Base-by-base conservation (phyloP, 2,888 invertebrate species). In the Cecidostiba fungosa region DNA sequence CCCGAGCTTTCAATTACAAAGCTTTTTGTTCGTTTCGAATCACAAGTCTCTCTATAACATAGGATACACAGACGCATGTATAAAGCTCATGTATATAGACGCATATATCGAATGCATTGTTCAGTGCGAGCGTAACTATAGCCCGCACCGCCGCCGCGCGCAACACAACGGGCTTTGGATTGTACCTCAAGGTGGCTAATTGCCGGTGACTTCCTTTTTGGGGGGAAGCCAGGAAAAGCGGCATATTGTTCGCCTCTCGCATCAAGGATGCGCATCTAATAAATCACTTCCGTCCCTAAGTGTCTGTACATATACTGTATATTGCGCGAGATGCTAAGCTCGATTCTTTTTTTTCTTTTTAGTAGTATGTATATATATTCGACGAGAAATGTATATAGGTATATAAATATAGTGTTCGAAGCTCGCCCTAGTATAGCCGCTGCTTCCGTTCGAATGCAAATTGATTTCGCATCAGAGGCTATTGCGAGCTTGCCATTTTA, bases 221-320 rank as follows among this genome's bases (percentile, higher is more conserved):
- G 90, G 89, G 88, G 87, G 87, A 88, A 88, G 91, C 91, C 91
- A 92, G 89, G 88, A 89, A 89, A 89, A 89, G 87, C 88, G 32
- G 73, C 36, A 54, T 77, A 82, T 81, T 84, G 77, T 77, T 73
- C 80, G 29, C 23, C 32, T 54, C 26, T 32, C 29, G 62, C 69
- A 79, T 77, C 82, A 82, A 87, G 87, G 87, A 87, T 85, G 85
- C 79, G 19, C 77, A 62, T 77, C 69, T 87, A 85, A 87, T 83
- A 83, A 85, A 84, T 72, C 82, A 77, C 87, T 85, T 85, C 87
- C 87, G 86, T 62, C 66, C 14, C 26, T 0, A 23, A 12, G 66
- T 10, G 1, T 26, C 26, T 29, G 23, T n/a, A n/a, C n/a, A 59
- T 59, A 59, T 19, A n/a, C n/a, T n/a, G 12, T 8, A 29, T 59